Evolutionary conservation across 2,888 invertebrate genomes (phyloP), one percentile per base, ranked within the genome.

Genomic region (Ctenicera cuprea): DNA sequence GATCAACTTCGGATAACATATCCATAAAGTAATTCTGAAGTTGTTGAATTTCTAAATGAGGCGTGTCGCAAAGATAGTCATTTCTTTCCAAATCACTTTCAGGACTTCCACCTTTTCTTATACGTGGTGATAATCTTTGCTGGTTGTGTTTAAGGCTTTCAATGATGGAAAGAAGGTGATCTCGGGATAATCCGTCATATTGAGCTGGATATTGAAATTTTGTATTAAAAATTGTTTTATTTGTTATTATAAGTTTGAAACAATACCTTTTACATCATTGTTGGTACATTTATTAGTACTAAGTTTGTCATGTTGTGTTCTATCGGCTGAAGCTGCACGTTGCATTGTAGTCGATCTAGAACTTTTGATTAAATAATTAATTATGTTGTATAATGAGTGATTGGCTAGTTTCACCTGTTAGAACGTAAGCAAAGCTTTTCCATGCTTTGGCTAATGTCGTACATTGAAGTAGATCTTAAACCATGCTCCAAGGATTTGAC

Each of bases 11-110:
- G 8, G 37, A 5, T 26, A 76, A 11, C 69, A 76, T 73, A 22
- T 76, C 73, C 57, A 71, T 52, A 38, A 76, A 70, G 33, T 68
- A 73, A 26, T 61, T 59, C 50, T 73, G 76, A 5, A 76, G 57
- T 33, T 73, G 73, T 9, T 59, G 59, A 30, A 75, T 68, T 52
- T 75, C 72, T 14, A 48, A 45, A 52, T 72, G 75, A 18, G 75
- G 68, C 11, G 71, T 71, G 9, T 72, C 75, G 18, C 68, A 72
- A 12, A 45, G 22, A 4, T 64, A 33, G 26, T 75, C 75, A n/a
- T 26, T 43, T 43, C 37, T 11, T 59, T 75, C 69, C 37, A 72
- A 37, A 18, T 69, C 65, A 26, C 52, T 63, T 9, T 59, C 18
- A 3, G 72, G 68, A 59, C 59, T 65, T 22, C 18, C 41, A n/a